Evolutionary conservation across 2,888 invertebrate genomes (phyloP).

Genomic region (Acleris sparsana): DNA sequence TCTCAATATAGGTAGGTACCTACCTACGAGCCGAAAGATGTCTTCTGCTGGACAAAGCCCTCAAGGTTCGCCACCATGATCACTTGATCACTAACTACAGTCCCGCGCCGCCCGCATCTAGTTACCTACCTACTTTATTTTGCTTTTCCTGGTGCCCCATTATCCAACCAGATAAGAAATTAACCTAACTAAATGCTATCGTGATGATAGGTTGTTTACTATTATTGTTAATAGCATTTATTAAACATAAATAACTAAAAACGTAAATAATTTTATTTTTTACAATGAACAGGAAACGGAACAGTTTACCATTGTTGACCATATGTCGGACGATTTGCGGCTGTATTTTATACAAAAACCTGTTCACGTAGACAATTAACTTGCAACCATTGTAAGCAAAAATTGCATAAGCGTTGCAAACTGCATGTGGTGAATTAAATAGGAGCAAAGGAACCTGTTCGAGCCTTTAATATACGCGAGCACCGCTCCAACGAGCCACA

Average conservation of each 20-base stretch:
- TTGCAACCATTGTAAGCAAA: constrained; percentile 65
- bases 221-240: too few relatives aligned
- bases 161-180: constrained; percentile 9
- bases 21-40: too few relatives aligned
- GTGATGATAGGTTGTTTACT: constrained; percentile 1
- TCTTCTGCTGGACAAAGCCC: too few relatives aligned
- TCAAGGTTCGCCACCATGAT: too few relatives aligned
- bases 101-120: too few relatives aligned
- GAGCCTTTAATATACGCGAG: constrained; percentile 62
- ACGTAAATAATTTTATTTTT: constrained; percentile 6
- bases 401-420: constrained; percentile 76
- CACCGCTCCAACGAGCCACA: constrained; percentile 65
- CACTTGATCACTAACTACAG: too few relatives aligned
- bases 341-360: constrained; percentile 51
- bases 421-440: constrained; percentile 76
- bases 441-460: constrained; percentile 77
- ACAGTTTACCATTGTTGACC: constrained; percentile 38
- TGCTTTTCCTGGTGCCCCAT: not conserved
- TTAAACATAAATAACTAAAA: too few relatives aligned
- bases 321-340: constrained; percentile 38
- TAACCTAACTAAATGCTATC: constrained; percentile 1
- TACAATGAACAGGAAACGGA: constrained; percentile 37
- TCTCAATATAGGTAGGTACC: too few relatives aligned
- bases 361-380: constrained; percentile 56
- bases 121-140: too few relatives aligned